A percentile compares a stretch with the other conserved stretches of the same genome.
Conservation (phyloP, 1,140 invertebrate species). For the Lasioglossum baleicum region DNA sequence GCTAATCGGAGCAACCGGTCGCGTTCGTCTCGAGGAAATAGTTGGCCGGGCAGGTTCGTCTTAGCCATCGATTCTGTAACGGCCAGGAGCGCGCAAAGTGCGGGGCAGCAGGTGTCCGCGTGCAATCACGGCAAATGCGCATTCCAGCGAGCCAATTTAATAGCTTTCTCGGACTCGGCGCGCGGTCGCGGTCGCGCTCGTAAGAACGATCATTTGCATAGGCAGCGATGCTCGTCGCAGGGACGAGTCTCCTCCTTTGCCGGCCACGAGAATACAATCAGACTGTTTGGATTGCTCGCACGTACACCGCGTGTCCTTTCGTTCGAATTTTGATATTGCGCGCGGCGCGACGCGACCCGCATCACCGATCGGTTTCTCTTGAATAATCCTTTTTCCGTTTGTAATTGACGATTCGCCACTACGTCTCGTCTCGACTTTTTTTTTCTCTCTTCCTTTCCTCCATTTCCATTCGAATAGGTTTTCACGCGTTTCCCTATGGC, state of each 20-base stretch:
- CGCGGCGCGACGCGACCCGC: slow-evolving; percentile 12
- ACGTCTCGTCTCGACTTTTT: not conserved
- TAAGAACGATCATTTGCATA: slow-evolving; percentile 62
- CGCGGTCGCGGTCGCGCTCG: slow-evolving; percentile 28
- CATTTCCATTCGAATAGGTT: not conserved
- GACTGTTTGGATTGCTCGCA: slow-evolving; percentile 44
- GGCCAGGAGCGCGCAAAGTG: slow-evolving; percentile 54
- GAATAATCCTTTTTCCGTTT: slow-evolving; percentile 11
- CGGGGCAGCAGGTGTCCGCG: slow-evolving; percentile 66
- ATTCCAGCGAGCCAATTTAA: slow-evolving; percentile 71
- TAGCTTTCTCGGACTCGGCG: slow-evolving; percentile 71
- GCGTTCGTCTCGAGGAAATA: slow-evolving; percentile 13
- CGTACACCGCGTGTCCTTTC: slow-evolving; percentile 36
- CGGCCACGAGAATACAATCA: slow-evolving; percentile 11
- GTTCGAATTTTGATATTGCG: slow-evolving; percentile 43
- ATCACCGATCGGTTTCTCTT: slow-evolving; percentile 18
- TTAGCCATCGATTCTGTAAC: slow-evolving; percentile 44
- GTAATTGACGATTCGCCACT: not conserved
- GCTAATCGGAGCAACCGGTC: not conserved
- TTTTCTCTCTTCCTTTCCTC: not conserved
- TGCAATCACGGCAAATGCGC: slow-evolving; percentile 71
- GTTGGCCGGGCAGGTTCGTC: slow-evolving; percentile 17
- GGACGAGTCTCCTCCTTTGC: slow-evolving; percentile 9
- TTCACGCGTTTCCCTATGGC: not conserved
- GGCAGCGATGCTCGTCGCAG: slow-evolving; percentile 12